phyloP scores from a whole-genome alignment of 1,140 invertebrate genomes.

The Matsumurasca onukii region DNA sequence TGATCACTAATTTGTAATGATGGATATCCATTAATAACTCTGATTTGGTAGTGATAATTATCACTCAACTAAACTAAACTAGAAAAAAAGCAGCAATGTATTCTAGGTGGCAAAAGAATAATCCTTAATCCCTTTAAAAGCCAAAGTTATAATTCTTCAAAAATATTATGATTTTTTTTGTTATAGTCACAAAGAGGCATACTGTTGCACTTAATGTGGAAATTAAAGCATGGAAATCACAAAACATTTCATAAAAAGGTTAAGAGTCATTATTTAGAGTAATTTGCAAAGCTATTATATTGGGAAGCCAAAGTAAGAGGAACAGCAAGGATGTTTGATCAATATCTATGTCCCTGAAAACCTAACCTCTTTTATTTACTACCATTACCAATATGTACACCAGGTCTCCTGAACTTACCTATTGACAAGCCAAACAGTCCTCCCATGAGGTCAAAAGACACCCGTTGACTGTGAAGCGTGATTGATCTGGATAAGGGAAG shows the following conservation, averaged over 20 bases:
- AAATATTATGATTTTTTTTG: too few relatives aligned
- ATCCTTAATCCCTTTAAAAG: neutral
- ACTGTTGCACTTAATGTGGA: too few relatives aligned
- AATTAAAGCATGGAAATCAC: neutral
- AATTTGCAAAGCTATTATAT: neutral
- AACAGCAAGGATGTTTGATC: too few relatives aligned
- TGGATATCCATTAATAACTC: neutral
- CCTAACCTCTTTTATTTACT: neutral
- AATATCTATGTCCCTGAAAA: too few relatives aligned
- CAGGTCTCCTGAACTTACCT: slow-evolving; percentile 43
- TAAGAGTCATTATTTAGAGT: neutral
- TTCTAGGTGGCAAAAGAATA: neutral
- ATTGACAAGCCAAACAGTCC: slow-evolving; percentile 69
- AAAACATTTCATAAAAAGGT: neutral
- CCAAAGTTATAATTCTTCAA: neutral
- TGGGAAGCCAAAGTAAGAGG: too few relatives aligned
- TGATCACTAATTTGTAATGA: neutral
- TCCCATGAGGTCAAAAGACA: slow-evolving; percentile 72
- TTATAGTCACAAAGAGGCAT: too few relatives aligned
- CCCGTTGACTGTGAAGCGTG: slow-evolving; percentile 66
- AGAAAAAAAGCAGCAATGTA: too few relatives aligned
- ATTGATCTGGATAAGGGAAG: slow-evolving; percentile 67
- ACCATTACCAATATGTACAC: neutral
- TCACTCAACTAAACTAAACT: too few relatives aligned
- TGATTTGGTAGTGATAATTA: too few relatives aligned